Evolutionary conservation across 1,140 invertebrate species (phyloP), one percentile per base, ranked within the genome.

Genomic region (Calliphora vicina): DNA sequence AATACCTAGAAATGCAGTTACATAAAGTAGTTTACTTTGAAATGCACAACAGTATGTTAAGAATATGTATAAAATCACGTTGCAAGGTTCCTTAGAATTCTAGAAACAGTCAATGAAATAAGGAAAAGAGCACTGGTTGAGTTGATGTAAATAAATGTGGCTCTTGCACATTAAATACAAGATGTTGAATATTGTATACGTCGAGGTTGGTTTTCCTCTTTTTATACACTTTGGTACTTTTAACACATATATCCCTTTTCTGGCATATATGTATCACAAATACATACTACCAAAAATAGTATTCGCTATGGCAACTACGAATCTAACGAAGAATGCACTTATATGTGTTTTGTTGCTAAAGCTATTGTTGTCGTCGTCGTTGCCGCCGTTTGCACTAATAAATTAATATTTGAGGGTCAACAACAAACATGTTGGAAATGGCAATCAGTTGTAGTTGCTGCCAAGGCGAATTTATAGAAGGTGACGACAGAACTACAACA

Each of bases 331-430:
- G 4, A 17, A 10, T 50, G 12, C 4, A 57, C 8, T 15, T 57
- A 1, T 57, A 17, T 57, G 12, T 57, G 45, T 57, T 10, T 17
- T 57, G 12, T 20, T 67, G 23, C 25, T 20, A 23, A 23, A 23
- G 8, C 8, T 23, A 23, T 20, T 23, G 9, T 20, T 67, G 61
- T 67, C 1, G n/a, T 23, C 5, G n/a, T 20, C 10, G 9, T 20
- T 67, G 61, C 25, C 1, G n/a, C 6, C 5, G n/a, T 67, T 23
- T 20, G 20, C 9, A 50, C 9, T 67, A 67, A 67, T 67, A 67
- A 67, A 67, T 67, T 67, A 67, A 67, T 67, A 67, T 67, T 20
- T 67, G 57, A 67, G 57, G 57, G 57, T 67, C 57, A 67, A 67
- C 57, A 17, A n/a, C 57, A 67, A 67, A 67, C 57, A 67, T 67